Conservation (phyloP, 2,797 vertebrate genomes). For the Sylvilagus floridanus region DNA sequence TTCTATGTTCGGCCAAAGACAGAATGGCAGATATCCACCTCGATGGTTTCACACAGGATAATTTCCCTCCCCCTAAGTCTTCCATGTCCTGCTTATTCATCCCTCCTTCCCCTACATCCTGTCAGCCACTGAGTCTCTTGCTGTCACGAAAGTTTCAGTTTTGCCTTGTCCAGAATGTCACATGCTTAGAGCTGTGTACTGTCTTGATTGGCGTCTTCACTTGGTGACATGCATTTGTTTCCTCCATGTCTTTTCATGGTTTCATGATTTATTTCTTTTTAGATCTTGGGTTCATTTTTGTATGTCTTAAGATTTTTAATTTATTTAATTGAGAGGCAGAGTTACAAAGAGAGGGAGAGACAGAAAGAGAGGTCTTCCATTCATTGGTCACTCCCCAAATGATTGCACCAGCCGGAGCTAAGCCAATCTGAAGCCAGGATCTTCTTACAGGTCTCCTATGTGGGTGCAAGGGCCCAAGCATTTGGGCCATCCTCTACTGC, state of each 20-base stretch:
- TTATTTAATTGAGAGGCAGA: too few relatives aligned
- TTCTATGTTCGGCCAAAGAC: not conserved
- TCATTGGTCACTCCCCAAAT: too few relatives aligned
- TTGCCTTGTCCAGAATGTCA: not conserved
- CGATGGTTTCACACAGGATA: not conserved
- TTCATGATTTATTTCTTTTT: not conserved
- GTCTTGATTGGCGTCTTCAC: not conserved
- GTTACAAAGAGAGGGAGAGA: too few relatives aligned
- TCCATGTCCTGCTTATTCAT: not conserved
- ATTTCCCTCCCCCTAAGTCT: not conserved
- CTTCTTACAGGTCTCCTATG: too few relatives aligned
- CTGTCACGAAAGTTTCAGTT: not conserved
- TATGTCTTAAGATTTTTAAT: too few relatives aligned
- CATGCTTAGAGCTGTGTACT: not conserved
- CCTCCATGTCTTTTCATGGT: not conserved
- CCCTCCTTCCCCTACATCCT: too few relatives aligned
- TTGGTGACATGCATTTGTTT: not conserved
- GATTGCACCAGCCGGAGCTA: too few relatives aligned
- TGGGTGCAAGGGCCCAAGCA: too few relatives aligned
- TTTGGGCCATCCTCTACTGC: too few relatives aligned
- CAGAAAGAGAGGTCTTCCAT: too few relatives aligned
- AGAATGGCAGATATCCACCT: not conserved
- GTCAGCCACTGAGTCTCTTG: not conserved
- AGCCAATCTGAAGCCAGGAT: too few relatives aligned
- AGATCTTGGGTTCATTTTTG: not conserved